Conservation (phyloP, 2,113 vertebrate species). For the Podarcis raffonei region DNA sequence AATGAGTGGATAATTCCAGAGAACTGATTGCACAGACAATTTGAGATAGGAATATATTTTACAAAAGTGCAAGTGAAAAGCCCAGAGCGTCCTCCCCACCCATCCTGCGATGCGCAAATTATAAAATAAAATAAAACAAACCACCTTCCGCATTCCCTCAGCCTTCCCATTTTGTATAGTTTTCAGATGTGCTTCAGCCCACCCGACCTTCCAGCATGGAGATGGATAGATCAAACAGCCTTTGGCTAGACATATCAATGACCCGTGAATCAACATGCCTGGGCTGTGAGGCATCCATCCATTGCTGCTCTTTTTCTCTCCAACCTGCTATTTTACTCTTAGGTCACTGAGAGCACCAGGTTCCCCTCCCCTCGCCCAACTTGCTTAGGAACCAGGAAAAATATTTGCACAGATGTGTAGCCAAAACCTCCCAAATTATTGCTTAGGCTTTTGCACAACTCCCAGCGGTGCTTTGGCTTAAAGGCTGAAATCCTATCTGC, state of each 20-base stretch:
- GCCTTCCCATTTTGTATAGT: background rate
- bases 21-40: background rate
- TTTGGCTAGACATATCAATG: background rate
- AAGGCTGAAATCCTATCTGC: background rate
- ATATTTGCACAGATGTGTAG: conserved; percentile 42
- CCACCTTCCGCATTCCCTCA: no score
- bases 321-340: background rate
- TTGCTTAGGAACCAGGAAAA: conserved; percentile 27
- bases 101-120: background rate
- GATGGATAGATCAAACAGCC: background rate
- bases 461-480: background rate
- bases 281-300: background rate
- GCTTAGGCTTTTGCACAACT: background rate
- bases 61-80: background rate
- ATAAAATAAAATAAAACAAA: background rate
- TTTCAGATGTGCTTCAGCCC: background rate
- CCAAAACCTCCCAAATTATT: conserved; percentile 57
- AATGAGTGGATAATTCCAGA: background rate
- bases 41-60: background rate
- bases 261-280: background rate
- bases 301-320: no score
- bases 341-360: background rate
- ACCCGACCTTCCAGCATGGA: background rate
- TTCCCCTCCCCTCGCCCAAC: background rate
- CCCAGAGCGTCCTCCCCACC: background rate